Evolutionary conservation across 1,140 invertebrate species (phyloP), one percentile per base, ranked within the genome.

Genomic region (Melipona quadrifasciata): DNA sequence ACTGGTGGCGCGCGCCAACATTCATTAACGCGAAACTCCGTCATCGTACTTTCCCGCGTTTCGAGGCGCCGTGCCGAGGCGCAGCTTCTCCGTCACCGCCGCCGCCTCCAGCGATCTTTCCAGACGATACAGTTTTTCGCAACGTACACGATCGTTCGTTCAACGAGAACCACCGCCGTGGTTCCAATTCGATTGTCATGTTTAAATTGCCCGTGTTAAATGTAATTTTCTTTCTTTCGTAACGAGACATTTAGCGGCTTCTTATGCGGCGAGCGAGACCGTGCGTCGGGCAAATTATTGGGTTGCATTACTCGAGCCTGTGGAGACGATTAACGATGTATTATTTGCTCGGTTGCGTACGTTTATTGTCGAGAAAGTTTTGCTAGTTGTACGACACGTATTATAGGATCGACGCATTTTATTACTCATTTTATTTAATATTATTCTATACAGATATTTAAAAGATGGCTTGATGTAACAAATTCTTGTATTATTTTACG

Each of bases 1-100:
- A 77, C 79, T 71, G 88, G 88, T 91, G 90, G 91, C 91, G 86
- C 90, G 89, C 91, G 91, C 90, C 91, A 92, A 90, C 85, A 87
- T 90, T 92, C 91, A 90, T 92, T 92, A 92, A 91, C 89, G 87
- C 88, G 74, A 87, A 87, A 85, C 85, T 85, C 75, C 82, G 57
- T 81, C 88, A 70, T 77, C 75, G 65, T 73, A 73, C 85, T 90
- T 82, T 89, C 88, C 84, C 85, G 77, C 88, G 83, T 58, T 34
- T 64, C 67, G 70, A 57, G 47, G 57, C 84, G 79, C 75, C 71
- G 72, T 34, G 19, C n/a, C 55, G 12, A 12, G 68, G 19, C n/a
- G n/a, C 51, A 24, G 55, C 39, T 31, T n/a, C 67, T 47, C 57
- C 65, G 24, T 51, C 57, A n/a, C 51, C 53, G 31, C n/a, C 47